Evolutionary conservation across 2,113 vertebrate species (phyloP).

Genomic region (Sceloporus undulatus): DNA sequence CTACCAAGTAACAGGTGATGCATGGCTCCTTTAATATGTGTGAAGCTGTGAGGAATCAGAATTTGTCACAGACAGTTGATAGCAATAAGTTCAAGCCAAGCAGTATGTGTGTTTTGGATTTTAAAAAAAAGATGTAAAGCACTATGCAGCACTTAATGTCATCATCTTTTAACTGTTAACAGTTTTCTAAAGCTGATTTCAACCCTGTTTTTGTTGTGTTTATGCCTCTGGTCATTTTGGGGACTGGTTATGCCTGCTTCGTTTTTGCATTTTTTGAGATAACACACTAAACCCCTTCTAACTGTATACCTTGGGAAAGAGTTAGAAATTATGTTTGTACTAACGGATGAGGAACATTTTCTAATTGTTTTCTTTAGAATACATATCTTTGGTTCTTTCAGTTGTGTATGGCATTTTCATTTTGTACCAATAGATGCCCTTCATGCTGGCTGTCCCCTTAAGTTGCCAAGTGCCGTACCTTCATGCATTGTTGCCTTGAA

Average conservation of each 20-base stretch:
- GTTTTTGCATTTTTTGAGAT: slow-evolving; percentile 19
- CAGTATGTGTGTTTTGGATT: slow-evolving; percentile 54
- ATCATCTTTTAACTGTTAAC: slow-evolving; percentile 49
- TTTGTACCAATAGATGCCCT: slow-evolving; percentile 54
- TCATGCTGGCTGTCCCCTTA: slow-evolving; percentile 26
- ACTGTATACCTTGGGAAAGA: slow-evolving; percentile 29
- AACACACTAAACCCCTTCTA: slow-evolving; percentile 15
- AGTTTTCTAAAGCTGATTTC: slow-evolving; percentile 64
- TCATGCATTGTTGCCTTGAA: slow-evolving; percentile 73
- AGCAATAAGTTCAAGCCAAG: slow-evolving; percentile 66
- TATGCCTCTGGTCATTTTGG: slow-evolving; percentile 27
- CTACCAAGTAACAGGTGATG: slow-evolving; percentile 41
- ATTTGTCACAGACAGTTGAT: slow-evolving; percentile 63
- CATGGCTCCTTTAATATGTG: slow-evolving; percentile 67
- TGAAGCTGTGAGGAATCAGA: slow-evolving; percentile 63
- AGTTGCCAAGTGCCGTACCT: slow-evolving; percentile 68
- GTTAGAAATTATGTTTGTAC: slow-evolving; percentile 39
- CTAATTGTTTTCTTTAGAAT: slow-evolving; percentile 24
- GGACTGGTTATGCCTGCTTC: slow-evolving; percentile 58
- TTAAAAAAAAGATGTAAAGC: slow-evolving; percentile 33
- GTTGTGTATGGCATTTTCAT: slow-evolving; percentile 45
- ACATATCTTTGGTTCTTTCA: slow-evolving; percentile 45
- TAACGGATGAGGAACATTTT: accelerated
- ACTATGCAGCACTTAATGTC: slow-evolving; percentile 56
- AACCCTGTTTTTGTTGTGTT: slow-evolving; percentile 56